Conservation (phyloP, 1,140 invertebrate species). For the Achroia grisella region DNA sequence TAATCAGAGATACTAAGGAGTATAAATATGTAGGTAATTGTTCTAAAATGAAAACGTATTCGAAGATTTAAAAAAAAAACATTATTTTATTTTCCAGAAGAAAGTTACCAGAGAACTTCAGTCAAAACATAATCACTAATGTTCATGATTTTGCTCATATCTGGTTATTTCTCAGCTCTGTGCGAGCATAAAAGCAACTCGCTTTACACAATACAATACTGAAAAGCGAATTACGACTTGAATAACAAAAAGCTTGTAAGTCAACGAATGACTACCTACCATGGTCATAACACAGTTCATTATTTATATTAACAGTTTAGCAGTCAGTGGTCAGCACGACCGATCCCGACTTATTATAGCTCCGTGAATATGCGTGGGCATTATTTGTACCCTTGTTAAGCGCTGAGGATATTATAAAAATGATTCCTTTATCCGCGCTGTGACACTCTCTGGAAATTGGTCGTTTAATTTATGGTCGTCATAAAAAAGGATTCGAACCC, state of each 20-base stretch:
- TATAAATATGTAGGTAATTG: too few species aligned
- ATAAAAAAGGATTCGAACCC: constrained; percentile 71
- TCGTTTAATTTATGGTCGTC: constrained; percentile 70
- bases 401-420: constrained; percentile 74
- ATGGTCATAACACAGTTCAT: constrained; percentile 67
- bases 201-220: too few species aligned
- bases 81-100: too few species aligned
- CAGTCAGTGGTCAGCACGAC: constrained; percentile 55
- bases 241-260: constrained; percentile 60
- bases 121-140: too few species aligned
- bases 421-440: constrained; percentile 71
- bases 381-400: constrained; percentile 74
- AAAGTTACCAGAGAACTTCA: too few species aligned
- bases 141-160: too few species aligned
- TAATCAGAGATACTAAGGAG: too few species aligned
- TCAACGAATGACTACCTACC: constrained; percentile 55
- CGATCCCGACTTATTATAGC: constrained; percentile 67
- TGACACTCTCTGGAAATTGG: constrained; percentile 71
- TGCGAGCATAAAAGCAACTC: too few species aligned
- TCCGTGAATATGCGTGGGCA: constrained; percentile 70
- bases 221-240: constrained; percentile 33
- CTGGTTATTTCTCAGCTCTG: too few species aligned
- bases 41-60: too few species aligned
- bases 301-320: constrained; percentile 75
- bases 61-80: too few species aligned